Conservation (phyloP, 2,797 vertebrate genomes). For the Anomalospiza imberbis region DNA sequence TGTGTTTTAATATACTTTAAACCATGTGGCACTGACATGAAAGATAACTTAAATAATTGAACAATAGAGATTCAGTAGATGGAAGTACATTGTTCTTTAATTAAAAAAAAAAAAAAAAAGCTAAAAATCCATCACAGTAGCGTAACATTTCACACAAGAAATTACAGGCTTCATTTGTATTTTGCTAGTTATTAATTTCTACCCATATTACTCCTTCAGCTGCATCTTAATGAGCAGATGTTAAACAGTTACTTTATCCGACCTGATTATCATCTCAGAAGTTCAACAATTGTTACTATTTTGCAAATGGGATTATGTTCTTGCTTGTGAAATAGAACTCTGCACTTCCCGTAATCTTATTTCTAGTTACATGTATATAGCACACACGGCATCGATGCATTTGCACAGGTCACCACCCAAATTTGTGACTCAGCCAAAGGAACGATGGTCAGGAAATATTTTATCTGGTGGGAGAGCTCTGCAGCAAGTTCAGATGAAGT, state of each 20-base stretch:
- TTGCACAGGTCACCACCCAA: rapidly evolving
- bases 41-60: slow-evolving; percentile 64
- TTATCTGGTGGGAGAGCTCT: slow-evolving; percentile 40
- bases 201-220: slow-evolving; percentile 13
- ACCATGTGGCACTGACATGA: slow-evolving; percentile 40
- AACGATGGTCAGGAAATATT: background rate
- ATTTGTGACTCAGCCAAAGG: background rate
- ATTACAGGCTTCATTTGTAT: slow-evolving; percentile 32
- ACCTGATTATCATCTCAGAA: background rate
- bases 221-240: slow-evolving; percentile 43
- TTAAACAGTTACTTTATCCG: background rate
- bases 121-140: slow-evolving; percentile 13
- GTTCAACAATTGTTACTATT: background rate
- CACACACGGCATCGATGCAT: rapidly evolving
- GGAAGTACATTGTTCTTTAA: slow-evolving; percentile 45
- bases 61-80: slow-evolving; percentile 38
- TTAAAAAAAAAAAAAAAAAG: slow-evolving; percentile 28
- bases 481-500: slow-evolving; percentile 27
- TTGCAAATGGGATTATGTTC: background rate
- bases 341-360: background rate
- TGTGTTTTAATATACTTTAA: slow-evolving; percentile 57
- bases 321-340: background rate
- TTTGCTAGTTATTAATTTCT: slow-evolving; percentile 48
- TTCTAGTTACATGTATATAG: background rate
- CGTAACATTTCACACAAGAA: background rate